These are phyloP conservation scores for Ptiloglossa arizonensis DNA, from an alignment of 1,140 invertebrate genomes.

Conservation along the genomic window DNA sequence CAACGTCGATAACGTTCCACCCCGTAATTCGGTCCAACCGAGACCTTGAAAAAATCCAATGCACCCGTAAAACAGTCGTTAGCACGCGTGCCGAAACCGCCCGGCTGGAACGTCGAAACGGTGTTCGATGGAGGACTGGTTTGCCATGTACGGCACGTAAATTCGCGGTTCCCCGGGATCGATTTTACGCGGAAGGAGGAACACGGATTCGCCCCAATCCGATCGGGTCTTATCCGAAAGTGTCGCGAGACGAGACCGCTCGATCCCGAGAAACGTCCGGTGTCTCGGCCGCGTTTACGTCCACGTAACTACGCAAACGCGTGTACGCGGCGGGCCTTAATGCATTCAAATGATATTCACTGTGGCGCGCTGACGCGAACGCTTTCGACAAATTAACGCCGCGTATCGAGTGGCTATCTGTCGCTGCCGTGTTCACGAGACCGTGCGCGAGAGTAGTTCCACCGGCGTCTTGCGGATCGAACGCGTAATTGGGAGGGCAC, in stretches of 20 bases:
- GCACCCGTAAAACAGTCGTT: too few relatives aligned
- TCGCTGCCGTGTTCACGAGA: slow-evolving; percentile 51
- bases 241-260: slow-evolving; percentile 31
- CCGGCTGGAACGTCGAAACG: too few relatives aligned
- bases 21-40: too few relatives aligned
- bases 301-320: slow-evolving; percentile 57
- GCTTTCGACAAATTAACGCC: slow-evolving; percentile 75
- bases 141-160: too few relatives aligned
- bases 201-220: too few relatives aligned
- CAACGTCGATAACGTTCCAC: too few relatives aligned
- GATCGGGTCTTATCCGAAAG: slow-evolving; percentile 25
- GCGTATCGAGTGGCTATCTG: slow-evolving; percentile 71
- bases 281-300: slow-evolving; percentile 29
- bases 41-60: too few relatives aligned
- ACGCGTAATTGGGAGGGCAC: slow-evolving; percentile 43
- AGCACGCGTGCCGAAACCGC: too few relatives aligned
- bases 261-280: slow-evolving; percentile 14
- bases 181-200: background rate
- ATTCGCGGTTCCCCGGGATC: background rate
- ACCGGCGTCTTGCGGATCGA: slow-evolving; percentile 55
- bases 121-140: too few relatives aligned
- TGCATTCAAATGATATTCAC: slow-evolving; percentile 77
- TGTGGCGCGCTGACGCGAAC: slow-evolving; percentile 69
- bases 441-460: slow-evolving; percentile 29
- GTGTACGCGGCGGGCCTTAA: slow-evolving; percentile 65